phyloP scores from a whole-genome alignment of 2,113 vertebrate genomes.

The Elephantulus edwardii region DNA sequence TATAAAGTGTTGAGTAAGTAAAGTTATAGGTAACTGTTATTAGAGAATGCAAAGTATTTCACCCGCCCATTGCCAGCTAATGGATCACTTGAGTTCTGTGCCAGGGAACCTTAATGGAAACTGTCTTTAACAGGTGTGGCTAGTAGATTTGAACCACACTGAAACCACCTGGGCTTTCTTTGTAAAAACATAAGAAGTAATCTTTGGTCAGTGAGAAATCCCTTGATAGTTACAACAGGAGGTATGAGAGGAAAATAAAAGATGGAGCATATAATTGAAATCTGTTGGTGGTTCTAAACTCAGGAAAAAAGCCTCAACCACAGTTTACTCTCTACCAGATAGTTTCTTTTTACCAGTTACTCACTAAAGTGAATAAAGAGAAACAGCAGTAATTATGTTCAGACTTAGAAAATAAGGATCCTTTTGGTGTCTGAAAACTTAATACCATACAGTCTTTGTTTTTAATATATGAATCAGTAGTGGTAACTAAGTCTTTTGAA shows the following conservation, averaged over 20 bases:
- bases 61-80: no score
- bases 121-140: no score
- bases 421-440: neutral
- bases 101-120: no score
- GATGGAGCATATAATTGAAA: neutral
- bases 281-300: neutral
- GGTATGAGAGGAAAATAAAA: neutral
- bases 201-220: no score
- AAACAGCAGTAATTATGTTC: neutral
- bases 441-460: neutral
- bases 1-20: no score
- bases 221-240: neutral
- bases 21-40: no score
- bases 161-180: no score
- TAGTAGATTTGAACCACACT: no score
- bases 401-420: neutral
- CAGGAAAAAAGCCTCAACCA: neutral
- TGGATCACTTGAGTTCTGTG: no score
- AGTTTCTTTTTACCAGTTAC: neutral
- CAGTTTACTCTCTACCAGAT: neutral
- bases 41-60: no score
- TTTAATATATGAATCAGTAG: neutral
- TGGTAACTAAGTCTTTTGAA: neutral
- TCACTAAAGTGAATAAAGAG: neutral
- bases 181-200: no score